Evolutionary conservation across 2,888 invertebrate genomes (phyloP), one percentile per base, ranked within the genome.

Genomic region (Agonopterix subpropinquella): DNA sequence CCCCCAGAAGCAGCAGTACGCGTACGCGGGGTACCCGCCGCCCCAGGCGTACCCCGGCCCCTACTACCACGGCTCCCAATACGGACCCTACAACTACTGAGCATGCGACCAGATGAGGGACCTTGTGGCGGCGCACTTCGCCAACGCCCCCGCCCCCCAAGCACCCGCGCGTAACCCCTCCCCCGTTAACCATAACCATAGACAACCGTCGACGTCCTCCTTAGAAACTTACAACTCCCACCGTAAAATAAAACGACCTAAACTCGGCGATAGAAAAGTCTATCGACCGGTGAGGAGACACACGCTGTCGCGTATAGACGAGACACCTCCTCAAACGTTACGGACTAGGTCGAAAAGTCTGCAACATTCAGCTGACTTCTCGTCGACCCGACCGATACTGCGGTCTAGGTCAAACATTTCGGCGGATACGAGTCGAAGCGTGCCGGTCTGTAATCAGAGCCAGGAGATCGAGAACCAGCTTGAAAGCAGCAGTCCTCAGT

Each of bases 41-140:
- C 92, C 92, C 48, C 93, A 92, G 55, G 94, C 95, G 48, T 96
- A 96, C 86, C 94, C 96, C 51, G 95, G 94, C 41, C 96, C 96
- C 36, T 95, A 95, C 72, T 97, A 97, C 84, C 96, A 96, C 80
- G 96, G 96, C 68, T 96, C 96, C 47, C 96, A 96, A 75, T 97
- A 97, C 79, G 96, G 95, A 48, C 96, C 96, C 47, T 97, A 97
- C 90, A 96, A 96, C 89, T 97, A 97, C 89, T 97, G 92, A 92
- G 73, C 83, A 71, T 54, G 73, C 77, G 84, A 88, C 86, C 89
- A 89, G 88, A 88, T 85, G 84, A 85, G 87, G 86, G 88, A 86
- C 65, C 66, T 77, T 55, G 80, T 71, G 83, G 83, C 87, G 81
- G 81, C 83, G 57, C 72, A 75, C 77, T 79, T 77, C 77, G 71